Conservation (phyloP, 2,113 vertebrate species). For the Orycteropus afer region DNA sequence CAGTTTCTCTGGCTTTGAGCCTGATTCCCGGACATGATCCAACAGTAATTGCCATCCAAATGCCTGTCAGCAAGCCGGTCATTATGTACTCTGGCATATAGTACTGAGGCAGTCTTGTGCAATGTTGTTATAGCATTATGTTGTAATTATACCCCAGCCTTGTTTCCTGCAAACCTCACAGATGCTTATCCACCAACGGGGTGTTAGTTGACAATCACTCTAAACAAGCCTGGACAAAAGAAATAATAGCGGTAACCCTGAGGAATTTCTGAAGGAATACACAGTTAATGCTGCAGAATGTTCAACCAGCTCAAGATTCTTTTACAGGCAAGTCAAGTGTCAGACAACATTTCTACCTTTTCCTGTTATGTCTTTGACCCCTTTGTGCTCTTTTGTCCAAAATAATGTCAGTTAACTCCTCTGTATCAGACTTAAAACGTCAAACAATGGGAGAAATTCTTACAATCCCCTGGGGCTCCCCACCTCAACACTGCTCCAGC, state of each 20-base stretch:
- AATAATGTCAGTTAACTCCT: conserved; percentile 12
- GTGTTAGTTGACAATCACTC: conserved; percentile 71
- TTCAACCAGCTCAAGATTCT: not conserved
- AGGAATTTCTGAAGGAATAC: conserved; percentile 64
- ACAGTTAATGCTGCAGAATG: conserved; percentile 50
- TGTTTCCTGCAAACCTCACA: conserved; percentile 72
- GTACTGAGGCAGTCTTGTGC: conserved; percentile 67
- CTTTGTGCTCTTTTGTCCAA: not conserved
- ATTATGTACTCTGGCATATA: conserved; percentile 67
- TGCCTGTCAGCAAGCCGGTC: conserved; percentile 63
- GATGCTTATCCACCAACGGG: conserved; percentile 70
- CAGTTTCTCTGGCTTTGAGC: conserved; percentile 72
- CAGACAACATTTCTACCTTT: conserved; percentile 10
- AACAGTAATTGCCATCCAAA: conserved; percentile 65
- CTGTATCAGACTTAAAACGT: not conserved
- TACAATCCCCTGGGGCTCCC: not conserved
- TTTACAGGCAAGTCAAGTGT: not conserved
- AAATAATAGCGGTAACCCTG: conserved; percentile 73
- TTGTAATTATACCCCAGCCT: conserved; percentile 71
- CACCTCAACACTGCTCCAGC: not conserved
- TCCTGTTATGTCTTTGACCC: conserved; percentile 32
- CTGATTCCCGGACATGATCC: conserved; percentile 59
- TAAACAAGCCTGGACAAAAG: conserved; percentile 66
- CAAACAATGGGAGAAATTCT: not conserved
- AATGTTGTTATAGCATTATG: conserved; percentile 75